Conservation (phyloP, 2,113 vertebrate genomes). For the Thryonomys swinderianus region DNA sequence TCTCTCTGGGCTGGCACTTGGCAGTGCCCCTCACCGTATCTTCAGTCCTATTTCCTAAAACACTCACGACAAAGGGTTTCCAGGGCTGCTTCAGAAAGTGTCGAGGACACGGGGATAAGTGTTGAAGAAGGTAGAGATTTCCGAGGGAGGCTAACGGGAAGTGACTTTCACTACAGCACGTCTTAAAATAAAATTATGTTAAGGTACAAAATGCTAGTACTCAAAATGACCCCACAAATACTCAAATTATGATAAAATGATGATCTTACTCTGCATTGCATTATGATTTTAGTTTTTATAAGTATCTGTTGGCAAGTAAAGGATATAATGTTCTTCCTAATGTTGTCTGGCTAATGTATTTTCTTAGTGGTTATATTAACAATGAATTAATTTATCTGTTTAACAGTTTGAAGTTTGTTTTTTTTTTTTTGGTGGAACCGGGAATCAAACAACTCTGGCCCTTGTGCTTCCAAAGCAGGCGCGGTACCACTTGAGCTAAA, state of each 20-base stretch:
- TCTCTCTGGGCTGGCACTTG: not conserved
- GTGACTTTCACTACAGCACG: not conserved
- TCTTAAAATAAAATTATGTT: slow-evolving; percentile 8
- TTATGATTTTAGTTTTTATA: slow-evolving; percentile 50
- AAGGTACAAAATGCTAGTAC: not conserved
- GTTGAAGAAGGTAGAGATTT: not conserved
- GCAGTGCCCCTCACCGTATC: not conserved
- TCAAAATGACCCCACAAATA: slow-evolving; percentile 40
- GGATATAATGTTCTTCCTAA: not conserved
- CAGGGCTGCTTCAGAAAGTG: not conserved
- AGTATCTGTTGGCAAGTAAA: slow-evolving; percentile 33
- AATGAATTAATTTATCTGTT: slow-evolving; percentile 2
- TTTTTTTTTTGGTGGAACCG: too few species aligned
- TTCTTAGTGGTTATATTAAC: not conserved
- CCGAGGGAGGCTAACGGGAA: not conserved
- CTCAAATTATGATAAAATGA: slow-evolving; percentile 10
- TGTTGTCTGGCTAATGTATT: not conserved
- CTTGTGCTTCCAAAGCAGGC: too few species aligned
- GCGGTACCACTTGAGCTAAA: too few species aligned
- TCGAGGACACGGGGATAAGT: not conserved
- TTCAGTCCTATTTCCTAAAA: not conserved
- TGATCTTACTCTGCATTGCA: not conserved
- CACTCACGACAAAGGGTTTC: not conserved
- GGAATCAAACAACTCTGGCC: too few species aligned
- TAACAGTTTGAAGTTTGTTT: too few species aligned